Evolutionary conservation across 2,797 vertebrate species (phyloP), one percentile per base, ranked within the genome.

Genomic region (Synanceia verrucosa): DNA sequence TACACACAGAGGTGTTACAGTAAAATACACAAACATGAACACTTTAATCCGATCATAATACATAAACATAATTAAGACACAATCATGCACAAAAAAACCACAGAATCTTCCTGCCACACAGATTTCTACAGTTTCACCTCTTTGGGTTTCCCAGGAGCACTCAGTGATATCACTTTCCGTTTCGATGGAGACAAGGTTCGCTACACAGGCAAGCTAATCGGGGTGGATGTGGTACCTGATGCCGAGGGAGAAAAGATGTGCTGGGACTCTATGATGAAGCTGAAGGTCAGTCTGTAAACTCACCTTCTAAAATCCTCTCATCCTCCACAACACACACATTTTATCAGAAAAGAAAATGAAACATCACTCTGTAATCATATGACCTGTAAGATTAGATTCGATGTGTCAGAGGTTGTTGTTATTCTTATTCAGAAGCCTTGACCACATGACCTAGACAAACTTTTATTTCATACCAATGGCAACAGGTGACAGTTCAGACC

Each of bases 191-290:
- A 93, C 1, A 93, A 93, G 1, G 89, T 95, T 53, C 92, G 94
- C 23, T 94, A 94, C 85, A 94, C 92, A 71, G 94, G 93, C 81
- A 95, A 95, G 79, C 64, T 95, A 31, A 95, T 95, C 16, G 94
- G 94, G 0, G 47, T 91, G n/a, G 94, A 95, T 63, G 70, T 74
- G 0, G 89, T 95, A 0, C 63, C 86, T 0, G 78, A 84, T 0
- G 69, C 90, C n/a, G 71, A 85, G 53, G 93, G 93, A 11, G 91
- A 94, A n/a, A 94, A 94, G 79, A 94, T 94, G 93, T 93, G 93
- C 82, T 81, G 82, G 86, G 93, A 94, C 79, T 92, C 94, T 34
- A 94, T 95, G 94, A 95, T 94, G 91, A 95, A 95, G 70, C 89
- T 95, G 5, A 95, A 95, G 93, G 94, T 64, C 41, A 28, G 19